Evolutionary conservation across 2,113 vertebrate genomes (phyloP), one percentile per base, ranked within the genome.

Genomic region (Chaenocephalus aceratus): DNA sequence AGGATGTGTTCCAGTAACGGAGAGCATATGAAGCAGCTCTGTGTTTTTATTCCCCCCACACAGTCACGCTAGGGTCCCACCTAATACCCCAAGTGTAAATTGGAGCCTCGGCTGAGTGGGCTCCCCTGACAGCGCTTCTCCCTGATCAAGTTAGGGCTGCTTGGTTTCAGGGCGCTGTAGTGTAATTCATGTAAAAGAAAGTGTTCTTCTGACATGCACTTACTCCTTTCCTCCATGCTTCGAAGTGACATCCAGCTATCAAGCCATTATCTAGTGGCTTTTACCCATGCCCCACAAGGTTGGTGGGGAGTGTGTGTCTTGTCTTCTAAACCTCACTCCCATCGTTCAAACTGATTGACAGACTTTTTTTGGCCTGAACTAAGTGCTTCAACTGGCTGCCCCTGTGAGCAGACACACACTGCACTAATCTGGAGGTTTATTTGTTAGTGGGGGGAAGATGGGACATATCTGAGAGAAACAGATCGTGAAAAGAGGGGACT

Each of bases 391-490:
- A 56, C 80, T 14, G 75, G 70, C 82, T 65, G 68, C 78, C 78
- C 83, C 80, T 46, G 34, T 69, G 84, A 75, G 72, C 80, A 63
- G 73, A 80, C 85, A 84, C 90, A 75, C 85, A 73, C 78, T 56
- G 79, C 85, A 83, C 83, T 94, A 92, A 94, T 94, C 88, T 86
- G 67, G 68, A 79, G 77, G 83, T 91, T 91, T 94, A 92, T 93
- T 92, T 90, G 86, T 90, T 87, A 87, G 83, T 77, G 30, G 63
- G 79, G 72, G 59, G 61, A 76, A 73, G 83, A 78, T 69, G 48
- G 81, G 78, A 88, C 89, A 91, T 94, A 94, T 95, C 94, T 93
- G 93, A 88, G 92, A 94, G 92, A 94, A 94, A 92, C 93, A 94
- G 92, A 94, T 95, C 88, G 85, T 92, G 91, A 92, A 91, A 90